These are phyloP conservation scores for Zosterops pallidus DNA, from an alignment of 2,113 vertebrate genomes.

Conservation along the genomic window DNA sequence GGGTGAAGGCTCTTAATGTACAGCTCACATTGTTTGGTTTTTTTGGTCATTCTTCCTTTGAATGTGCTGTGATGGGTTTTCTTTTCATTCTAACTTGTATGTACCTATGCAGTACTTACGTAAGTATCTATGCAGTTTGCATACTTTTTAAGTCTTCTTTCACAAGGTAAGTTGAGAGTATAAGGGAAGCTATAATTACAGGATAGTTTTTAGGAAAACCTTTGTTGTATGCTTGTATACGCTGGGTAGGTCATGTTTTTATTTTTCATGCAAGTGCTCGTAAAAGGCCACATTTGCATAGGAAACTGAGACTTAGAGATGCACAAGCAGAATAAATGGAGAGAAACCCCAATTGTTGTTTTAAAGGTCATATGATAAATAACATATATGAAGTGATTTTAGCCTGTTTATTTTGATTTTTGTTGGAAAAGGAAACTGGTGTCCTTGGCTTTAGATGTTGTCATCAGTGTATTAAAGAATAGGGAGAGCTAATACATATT, in stretches of 20 bases:
- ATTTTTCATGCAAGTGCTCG: background rate
- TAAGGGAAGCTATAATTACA: background rate
- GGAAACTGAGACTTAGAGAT: background rate
- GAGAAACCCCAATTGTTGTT: fast-evolving
- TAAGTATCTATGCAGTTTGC: background rate
- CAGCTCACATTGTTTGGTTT: fast-evolving
- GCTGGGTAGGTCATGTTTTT: background rate
- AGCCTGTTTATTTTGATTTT: background rate
- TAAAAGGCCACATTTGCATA: background rate
- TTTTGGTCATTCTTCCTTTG: background rate
- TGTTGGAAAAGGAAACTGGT: background rate
- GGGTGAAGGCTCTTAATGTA: background rate
- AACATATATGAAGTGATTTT: background rate
- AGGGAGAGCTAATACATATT: background rate
- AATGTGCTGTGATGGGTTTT: background rate
- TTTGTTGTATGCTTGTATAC: background rate
- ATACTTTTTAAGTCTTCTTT: background rate
- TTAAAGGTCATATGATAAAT: background rate
- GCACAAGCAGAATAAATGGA: background rate
- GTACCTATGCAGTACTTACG: background rate
- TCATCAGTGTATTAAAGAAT: background rate
- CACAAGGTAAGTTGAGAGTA: background rate
- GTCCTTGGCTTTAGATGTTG: background rate
- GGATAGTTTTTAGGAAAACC: background rate
- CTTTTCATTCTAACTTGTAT: background rate